These are phyloP conservation scores for Cyprinodon diabolis DNA, from an alignment of 2,797 vertebrate genomes.

Conservation along the genomic window DNA sequence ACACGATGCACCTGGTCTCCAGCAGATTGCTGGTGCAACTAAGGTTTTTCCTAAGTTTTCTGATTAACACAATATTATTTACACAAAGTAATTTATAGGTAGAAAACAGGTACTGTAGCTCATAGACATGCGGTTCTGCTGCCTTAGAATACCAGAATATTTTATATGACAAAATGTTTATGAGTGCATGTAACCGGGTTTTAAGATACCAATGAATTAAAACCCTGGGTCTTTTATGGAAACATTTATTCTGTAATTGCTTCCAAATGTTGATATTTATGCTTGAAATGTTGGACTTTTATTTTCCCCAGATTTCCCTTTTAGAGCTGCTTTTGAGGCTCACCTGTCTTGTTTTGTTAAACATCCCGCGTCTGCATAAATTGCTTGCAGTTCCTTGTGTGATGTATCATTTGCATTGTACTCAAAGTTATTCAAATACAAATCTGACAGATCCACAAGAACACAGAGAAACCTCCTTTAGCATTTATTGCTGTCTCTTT, in stretches of 20 bases:
- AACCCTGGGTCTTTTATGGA: not conserved
- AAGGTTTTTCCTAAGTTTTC: not conserved
- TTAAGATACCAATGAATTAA: not conserved
- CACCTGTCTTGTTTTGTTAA: slow-evolving; percentile 15
- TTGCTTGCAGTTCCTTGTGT: slow-evolving; percentile 7
- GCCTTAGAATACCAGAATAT: not conserved
- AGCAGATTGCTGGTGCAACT: not conserved
- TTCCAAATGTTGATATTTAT: not conserved
- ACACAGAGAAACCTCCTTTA: slow-evolving; percentile 44
- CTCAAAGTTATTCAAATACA: slow-evolving; percentile 63
- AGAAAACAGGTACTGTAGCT: not conserved
- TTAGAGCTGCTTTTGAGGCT: not conserved
- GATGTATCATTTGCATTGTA: slow-evolving; percentile 49
- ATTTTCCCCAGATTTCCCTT: not conserved
- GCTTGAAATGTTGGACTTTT: not conserved
- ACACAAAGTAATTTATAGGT: not conserved
- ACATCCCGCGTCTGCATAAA: slow-evolving; percentile 15
- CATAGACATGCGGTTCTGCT: not conserved
- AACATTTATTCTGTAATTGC: not conserved
- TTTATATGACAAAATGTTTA: not conserved
- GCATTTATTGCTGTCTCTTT: slow-evolving; percentile 43
- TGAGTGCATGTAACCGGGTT: not conserved
- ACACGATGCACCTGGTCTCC: too few relatives aligned
- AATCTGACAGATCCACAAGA: slow-evolving; percentile 11
- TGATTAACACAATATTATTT: not conserved